These are phyloP conservation scores for Aegithalos caudatus DNA, from an alignment of 2,113 vertebrate species.

Conservation along the genomic window DNA sequence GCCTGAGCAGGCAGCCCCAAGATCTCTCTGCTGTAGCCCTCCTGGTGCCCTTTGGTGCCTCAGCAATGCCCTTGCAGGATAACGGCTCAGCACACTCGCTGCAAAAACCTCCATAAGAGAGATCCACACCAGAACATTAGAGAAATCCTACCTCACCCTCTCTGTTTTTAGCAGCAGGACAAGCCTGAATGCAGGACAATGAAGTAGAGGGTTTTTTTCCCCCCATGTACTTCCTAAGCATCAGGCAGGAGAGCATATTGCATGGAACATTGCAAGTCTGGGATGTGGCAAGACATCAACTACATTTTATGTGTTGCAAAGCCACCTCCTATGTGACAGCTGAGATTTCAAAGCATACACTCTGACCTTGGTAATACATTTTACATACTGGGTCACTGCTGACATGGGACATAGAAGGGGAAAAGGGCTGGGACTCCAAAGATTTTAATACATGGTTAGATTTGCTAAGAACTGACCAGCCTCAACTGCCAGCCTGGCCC, in stretches of 20 bases:
- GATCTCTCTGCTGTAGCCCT: neutral
- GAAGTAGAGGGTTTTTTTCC: neutral
- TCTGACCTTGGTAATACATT: neutral
- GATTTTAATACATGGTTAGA: neutral
- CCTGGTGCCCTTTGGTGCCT: neutral
- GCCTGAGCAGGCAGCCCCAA: fast-evolving
- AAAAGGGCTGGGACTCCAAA: neutral
- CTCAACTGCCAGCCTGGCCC: neutral
- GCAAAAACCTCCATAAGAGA: neutral
- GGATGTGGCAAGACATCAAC: conserved; percentile 41
- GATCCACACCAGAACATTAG: neutral
- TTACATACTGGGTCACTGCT: neutral
- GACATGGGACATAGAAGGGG: neutral
- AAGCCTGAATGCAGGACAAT: neutral
- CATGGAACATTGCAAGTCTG: conserved; percentile 29
- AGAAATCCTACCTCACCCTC: neutral
- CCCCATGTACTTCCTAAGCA: neutral
- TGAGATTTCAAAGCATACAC: conserved; percentile 30
- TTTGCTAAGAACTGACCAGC: neutral
- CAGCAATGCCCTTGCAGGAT: fast-evolving
- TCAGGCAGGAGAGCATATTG: neutral
- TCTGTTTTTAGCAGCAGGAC: neutral
- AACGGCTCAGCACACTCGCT: neutral
- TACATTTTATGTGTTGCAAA: conserved; percentile 8
- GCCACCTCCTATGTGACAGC: conserved; percentile 1